Conservation (phyloP, 2,888 invertebrate species). For the Lasiommata megera region DNA sequence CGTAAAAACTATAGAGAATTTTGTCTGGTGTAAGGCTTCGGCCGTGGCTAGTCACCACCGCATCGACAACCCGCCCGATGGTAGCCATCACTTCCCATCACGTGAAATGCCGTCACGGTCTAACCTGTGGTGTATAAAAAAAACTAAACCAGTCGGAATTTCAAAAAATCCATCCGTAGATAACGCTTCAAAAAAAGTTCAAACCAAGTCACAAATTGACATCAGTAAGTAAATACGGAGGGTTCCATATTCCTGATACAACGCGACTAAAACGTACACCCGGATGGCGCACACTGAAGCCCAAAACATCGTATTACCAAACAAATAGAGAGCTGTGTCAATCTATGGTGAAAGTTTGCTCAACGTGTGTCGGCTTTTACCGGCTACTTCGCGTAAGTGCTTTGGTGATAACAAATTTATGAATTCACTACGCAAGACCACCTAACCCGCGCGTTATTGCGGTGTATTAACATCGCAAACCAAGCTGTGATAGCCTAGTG, state of each 20-base stretch:
- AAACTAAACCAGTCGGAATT: conserved; percentile 9
- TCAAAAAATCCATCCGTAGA: background rate
- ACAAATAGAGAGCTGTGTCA: conserved; percentile 32
- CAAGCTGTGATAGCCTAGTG: too few relatives aligned
- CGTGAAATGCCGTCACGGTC: too few relatives aligned
- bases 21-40: too few relatives aligned
- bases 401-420: conserved; percentile 27
- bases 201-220: conserved; percentile 32
- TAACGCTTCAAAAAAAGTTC: conserved; percentile 19
- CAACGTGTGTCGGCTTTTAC: conserved; percentile 26
- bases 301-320: conserved; percentile 32
- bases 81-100: too few relatives aligned
- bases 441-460: background rate
- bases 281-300: conserved; percentile 16
- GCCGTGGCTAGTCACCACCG: too few relatives aligned
- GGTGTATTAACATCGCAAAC: too few relatives aligned
- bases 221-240: conserved; percentile 25
- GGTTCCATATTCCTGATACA: conserved; percentile 16
- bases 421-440: conserved; percentile 22
- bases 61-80: too few relatives aligned
- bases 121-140: too few relatives aligned
- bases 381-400: conserved; percentile 29
- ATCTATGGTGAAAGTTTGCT: conserved; percentile 32
- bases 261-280: conserved; percentile 13
- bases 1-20: too few relatives aligned